Evolutionary conservation across 1,140 invertebrate genomes (phyloP).

Genomic region (Drosophila bocki): DNA sequence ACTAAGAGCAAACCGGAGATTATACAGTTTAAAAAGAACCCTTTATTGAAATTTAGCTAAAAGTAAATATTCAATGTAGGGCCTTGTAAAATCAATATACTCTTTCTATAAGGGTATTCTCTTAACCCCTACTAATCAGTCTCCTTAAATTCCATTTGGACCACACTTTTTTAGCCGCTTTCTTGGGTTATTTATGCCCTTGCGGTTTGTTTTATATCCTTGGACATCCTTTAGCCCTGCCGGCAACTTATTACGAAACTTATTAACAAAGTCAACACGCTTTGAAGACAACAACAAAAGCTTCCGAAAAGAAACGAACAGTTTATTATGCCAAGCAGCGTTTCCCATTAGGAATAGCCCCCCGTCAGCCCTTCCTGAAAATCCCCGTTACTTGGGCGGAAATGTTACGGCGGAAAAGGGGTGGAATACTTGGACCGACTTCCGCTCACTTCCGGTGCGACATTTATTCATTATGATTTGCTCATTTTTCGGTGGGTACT

Average conservation of each 20-base stretch:
- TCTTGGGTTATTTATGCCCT: constrained; percentile 67
- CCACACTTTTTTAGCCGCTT: constrained; percentile 49
- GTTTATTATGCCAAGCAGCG: constrained; percentile 76
- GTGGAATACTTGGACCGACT: constrained; percentile 54
- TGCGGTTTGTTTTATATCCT: constrained; percentile 57
- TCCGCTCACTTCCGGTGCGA: constrained; percentile 79
- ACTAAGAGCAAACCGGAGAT: neutral
- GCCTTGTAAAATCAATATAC: neutral
- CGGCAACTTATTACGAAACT: constrained; percentile 77
- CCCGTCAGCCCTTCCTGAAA: constrained; percentile 25
- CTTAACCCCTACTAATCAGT: constrained; percentile 28
- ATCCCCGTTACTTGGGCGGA: constrained; percentile 60
- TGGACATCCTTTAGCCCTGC: constrained; percentile 42
- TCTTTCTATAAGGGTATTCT: constrained; percentile 12
- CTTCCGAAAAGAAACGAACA: constrained; percentile 27
- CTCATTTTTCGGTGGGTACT: constrained; percentile 64
- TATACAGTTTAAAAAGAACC: neutral
- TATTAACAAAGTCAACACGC: constrained; percentile 83
- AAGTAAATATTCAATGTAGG: neutral
- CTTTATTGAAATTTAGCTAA: neutral
- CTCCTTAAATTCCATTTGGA: constrained; percentile 43
- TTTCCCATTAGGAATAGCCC: constrained; percentile 65
- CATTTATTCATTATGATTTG: constrained; percentile 84
- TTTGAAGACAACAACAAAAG: constrained; percentile 38
- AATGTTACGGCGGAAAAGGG: constrained; percentile 49